phyloP scores from a whole-genome alignment of 2,113 vertebrate genomes.

The Dicentrarchus labrax region DNA sequence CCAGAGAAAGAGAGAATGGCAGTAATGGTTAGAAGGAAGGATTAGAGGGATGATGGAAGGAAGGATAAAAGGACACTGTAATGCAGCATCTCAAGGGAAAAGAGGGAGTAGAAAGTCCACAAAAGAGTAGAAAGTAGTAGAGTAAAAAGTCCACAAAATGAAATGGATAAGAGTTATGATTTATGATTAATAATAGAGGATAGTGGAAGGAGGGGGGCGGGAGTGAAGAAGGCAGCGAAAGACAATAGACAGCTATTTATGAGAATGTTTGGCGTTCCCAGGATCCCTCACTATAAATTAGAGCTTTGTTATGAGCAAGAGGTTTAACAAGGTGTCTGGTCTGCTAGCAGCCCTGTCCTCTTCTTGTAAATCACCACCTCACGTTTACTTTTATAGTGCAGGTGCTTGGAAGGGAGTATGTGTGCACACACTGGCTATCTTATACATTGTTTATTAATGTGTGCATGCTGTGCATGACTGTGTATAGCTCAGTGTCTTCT shows the following conservation, averaged over 20 bases:
- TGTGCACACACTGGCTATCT: background rate
- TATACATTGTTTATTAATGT: constrained; percentile 32
- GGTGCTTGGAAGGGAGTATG: background rate
- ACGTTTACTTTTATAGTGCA: constrained; percentile 22
- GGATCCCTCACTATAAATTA: constrained; percentile 55
- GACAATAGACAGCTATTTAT: constrained; percentile 33
- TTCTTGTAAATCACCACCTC: constrained; percentile 54
- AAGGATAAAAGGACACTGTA: constrained; percentile 8
- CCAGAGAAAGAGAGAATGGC: background rate
- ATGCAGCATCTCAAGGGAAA: background rate
- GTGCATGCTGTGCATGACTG: background rate
- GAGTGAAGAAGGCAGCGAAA: background rate
- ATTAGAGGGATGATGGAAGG: constrained; percentile 12
- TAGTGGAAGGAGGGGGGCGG: background rate
- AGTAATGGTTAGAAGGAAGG: constrained; percentile 1
- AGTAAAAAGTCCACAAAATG: constrained; percentile 7
- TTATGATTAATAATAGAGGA: constrained; percentile 27
- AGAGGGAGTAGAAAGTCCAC: background rate
- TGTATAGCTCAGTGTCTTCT: background rate
- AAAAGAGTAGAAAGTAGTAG: background rate
- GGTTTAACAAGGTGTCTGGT: constrained; percentile 51
- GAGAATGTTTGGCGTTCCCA: constrained; percentile 41
- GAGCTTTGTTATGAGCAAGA: constrained; percentile 34
- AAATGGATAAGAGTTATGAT: background rate
- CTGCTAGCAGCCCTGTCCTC: constrained; percentile 5